phyloP scores from a whole-genome alignment of 2,888 invertebrate genomes.

The Litoditis marina region DNA sequence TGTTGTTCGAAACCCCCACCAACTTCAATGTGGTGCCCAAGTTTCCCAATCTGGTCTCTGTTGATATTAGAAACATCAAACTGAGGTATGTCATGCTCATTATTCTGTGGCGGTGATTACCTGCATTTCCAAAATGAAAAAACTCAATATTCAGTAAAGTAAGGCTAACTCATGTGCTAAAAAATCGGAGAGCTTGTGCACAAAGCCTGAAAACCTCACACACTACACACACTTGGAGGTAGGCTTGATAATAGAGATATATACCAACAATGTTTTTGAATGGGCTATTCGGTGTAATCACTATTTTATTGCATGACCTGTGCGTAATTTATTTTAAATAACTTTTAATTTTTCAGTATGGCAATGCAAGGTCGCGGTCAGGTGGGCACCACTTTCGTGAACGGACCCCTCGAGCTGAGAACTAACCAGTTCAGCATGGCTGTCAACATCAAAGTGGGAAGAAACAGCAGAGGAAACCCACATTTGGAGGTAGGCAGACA shows the following conservation, averaged over 20 bases:
- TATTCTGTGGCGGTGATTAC: no score
- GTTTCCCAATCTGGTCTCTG: constrained; percentile 4
- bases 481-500: constrained; percentile 30
- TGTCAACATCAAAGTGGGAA: constrained; percentile 18
- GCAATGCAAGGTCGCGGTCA: constrained; percentile 5
- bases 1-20: constrained; percentile 7
- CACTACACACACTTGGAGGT: no score
- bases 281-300: no score
- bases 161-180: no score
- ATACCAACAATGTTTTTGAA: no score
- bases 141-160: no score
- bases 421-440: constrained; percentile 7
- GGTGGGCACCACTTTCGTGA: constrained; percentile 2
- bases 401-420: constrained; percentile 10
- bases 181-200: no score
- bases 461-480: constrained; percentile 35
- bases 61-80: constrained; percentile 3
- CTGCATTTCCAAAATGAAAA: no score
- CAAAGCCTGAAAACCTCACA: no score
- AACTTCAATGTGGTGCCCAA: constrained; percentile 11
- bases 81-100: constrained; percentile 9
- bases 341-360: constrained; percentile 13
- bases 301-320: background rate
- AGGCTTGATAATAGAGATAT: no score
- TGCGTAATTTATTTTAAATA: background rate